Evolutionary conservation across 2,113 vertebrate genomes (phyloP).

Genomic region (Rhea pennata): DNA sequence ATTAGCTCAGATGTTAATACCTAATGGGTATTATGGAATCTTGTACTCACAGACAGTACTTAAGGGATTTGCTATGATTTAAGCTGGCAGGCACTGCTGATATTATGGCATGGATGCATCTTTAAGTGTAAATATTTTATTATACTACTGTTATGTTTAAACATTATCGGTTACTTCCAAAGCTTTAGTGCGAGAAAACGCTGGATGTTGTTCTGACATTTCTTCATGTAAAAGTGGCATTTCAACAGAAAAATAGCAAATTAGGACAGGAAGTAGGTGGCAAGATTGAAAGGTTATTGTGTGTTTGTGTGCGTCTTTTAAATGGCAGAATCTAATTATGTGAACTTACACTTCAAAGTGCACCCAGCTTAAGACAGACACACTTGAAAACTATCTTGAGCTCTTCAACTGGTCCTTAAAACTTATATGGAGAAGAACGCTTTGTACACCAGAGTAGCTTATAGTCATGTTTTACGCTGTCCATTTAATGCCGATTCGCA

Average conservation of each 20-base stretch:
- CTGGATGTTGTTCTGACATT: background rate
- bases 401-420: background rate
- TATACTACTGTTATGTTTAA: background rate
- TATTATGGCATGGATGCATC: background rate
- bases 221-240: background rate
- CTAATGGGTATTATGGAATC: background rate
- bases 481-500: background rate
- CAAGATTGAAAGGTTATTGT: background rate
- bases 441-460: background rate
- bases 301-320: background rate
- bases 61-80: background rate
- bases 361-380: background rate
- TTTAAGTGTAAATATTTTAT: background rate
- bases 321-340: background rate
- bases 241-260: background rate
- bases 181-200: background rate
- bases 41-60: background rate
- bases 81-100: background rate
- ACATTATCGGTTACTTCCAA: background rate
- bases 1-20: background rate
- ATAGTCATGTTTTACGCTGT: background rate
- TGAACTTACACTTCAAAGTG: background rate
- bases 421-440: background rate
- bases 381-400: background rate
- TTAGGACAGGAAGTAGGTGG: background rate